Conservation (phyloP, 2,797 vertebrate genomes). For the Ctenochaetus hawaiiensis region DNA sequence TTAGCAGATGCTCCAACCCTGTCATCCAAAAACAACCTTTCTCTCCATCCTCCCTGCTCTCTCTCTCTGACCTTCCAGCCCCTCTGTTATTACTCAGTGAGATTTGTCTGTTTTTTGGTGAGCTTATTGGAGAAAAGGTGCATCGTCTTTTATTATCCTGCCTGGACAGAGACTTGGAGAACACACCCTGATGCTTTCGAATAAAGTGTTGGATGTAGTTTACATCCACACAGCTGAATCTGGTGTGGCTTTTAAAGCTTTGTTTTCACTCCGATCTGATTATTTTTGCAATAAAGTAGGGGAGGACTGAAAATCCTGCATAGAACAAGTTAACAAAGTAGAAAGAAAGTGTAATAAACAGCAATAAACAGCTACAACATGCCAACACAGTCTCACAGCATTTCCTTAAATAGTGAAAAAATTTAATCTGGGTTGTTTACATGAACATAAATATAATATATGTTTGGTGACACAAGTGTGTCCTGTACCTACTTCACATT, state of each 20-base stretch:
- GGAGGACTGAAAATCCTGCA: not conserved
- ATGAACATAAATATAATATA: no score
- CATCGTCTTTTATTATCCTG: slow-evolving; percentile 33
- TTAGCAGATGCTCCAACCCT: slow-evolving; percentile 16
- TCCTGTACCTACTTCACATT: no score
- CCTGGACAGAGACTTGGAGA: slow-evolving; percentile 33
- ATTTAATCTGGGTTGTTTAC: no score
- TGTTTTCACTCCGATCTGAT: not conserved
- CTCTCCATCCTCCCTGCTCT: slow-evolving; percentile 12
- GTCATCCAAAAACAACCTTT: slow-evolving; percentile 35
- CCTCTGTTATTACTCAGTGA: slow-evolving; percentile 38
- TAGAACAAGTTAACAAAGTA: not conserved
- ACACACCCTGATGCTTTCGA: slow-evolving; percentile 13
- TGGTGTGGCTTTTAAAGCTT: not conserved
- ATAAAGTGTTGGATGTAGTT: slow-evolving; percentile 24
- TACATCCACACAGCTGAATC: not conserved
- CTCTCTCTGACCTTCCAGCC: not conserved
- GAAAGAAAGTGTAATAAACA: not conserved
- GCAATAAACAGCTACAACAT: not conserved
- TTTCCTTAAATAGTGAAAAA: no score
- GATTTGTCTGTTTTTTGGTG: slow-evolving; percentile 62
- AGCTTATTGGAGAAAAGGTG: slow-evolving; percentile 62
- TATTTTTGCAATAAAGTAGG: not conserved
- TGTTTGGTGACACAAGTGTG: no score
- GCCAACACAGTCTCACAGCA: no score